Percentiles rank a stretch among this genome's conserved stretches.
phyloP scores from a whole-genome alignment of 2,888 invertebrate genomes.

The Trichopria drosophilae region DNA sequence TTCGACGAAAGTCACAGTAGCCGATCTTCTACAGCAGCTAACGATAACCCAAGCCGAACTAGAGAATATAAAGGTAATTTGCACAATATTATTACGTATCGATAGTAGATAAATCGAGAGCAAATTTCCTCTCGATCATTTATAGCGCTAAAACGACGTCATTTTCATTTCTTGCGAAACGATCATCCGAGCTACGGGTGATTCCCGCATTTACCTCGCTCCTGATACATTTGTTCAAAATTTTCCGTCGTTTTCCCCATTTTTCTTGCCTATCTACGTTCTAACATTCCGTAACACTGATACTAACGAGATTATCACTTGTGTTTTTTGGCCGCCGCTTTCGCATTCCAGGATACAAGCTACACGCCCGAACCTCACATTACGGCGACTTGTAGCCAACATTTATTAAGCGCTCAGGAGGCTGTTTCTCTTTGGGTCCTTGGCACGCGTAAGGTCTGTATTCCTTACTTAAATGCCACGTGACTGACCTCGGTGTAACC shows the following conservation, averaged over 20 bases:
- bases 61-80: conserved; percentile 87
- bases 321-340: conserved; percentile 50
- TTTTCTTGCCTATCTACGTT: too few species aligned
- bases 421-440: conserved; percentile 92
- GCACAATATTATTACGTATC: too few species aligned
- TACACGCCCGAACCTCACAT: conserved; percentile 65
- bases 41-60: conserved; percentile 84
- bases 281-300: too few species aligned
- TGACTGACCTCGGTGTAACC: too few species aligned
- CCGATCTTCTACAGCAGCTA: conserved; percentile 79
- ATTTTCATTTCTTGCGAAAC: too few species aligned
- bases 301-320: conserved; percentile 47
- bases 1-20: conserved; percentile 69
- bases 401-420: conserved; percentile 90
- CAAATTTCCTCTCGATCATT: too few species aligned
- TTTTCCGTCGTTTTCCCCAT: too few species aligned
- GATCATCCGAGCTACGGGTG: too few species aligned
- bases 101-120: too few species aligned
- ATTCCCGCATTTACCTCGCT: too few species aligned
- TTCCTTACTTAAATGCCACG: conserved; percentile 44
- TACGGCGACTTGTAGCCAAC: conserved; percentile 62
- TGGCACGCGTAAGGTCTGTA: conserved; percentile 88
- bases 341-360: conserved; percentile 69
- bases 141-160: too few species aligned
- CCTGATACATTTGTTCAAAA: too few species aligned